Base-by-base conservation (phyloP, 2,113 vertebrate species). In the Desmodus rotundus region DNA sequence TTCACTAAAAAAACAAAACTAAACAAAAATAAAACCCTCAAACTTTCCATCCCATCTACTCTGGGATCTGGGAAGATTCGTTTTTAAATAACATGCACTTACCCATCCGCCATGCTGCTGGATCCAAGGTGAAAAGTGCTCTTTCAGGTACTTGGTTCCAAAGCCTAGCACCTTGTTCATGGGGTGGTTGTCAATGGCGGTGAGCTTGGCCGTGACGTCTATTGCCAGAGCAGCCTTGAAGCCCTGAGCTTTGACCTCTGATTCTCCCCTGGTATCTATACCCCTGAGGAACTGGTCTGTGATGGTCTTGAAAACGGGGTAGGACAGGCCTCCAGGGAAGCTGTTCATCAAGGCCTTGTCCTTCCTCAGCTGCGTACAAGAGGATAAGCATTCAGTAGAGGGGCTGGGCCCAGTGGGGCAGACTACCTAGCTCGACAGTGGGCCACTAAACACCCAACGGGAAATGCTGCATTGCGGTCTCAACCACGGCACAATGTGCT, bases 51-150 rank as follows among this genome's bases (percentile, higher is more conserved):
- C 10, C 36, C 3, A 8, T 72, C 38, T 24, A 22, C 58, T 76
- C 52, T 76, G 65, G 65, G 61, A 63, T 81, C 67, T 78, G 81
- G 88, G 56, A 90, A 84, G 50, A 94, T 33, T 19, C 17, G 2
- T 36, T 56, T 63, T 72, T 72, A 61, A 24, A 33, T 14, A 63
- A 43, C 14, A 45, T 36, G 1, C 0, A 13, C 99, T 84, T 97
- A 99, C 99, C 96, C 99, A 99, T 97, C 99, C 99, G 0, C 99
- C 99, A 0, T 98, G 98, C 86, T 98, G 86, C 89, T 97, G 95
- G 28, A 98, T 97, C 99, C 99, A 99, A 1, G 97, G n/a, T 0
- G 97, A 98, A 87, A 98, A 99, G 67, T 99, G 87, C 4, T 99
- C 97, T 87, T 98, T 98, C 22, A 99, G 98, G 88, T 99, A 99